A percentile compares a stretch with the other conserved stretches of the same genome.
phyloP scores from a whole-genome alignment of 2,888 invertebrate species.

The Lottia gigantea region DNA sequence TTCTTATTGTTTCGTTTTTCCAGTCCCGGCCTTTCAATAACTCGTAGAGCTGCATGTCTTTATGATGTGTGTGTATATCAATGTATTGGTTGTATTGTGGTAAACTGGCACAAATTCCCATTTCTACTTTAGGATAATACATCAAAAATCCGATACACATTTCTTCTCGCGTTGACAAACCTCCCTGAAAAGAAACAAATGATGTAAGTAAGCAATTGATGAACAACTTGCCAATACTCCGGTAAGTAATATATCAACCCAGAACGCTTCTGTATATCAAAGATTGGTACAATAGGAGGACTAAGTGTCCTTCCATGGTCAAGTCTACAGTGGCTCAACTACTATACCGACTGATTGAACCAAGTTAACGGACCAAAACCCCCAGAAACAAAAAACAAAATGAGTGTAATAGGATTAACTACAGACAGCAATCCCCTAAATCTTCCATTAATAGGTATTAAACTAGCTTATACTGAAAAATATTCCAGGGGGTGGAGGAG shows the following conservation, averaged over 20 bases:
- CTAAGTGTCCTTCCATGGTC: too few species aligned
- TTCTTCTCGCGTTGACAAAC: constrained; percentile 44
- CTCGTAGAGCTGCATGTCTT: neutral
- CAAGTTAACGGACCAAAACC: too few species aligned
- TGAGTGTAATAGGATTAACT: too few species aligned
- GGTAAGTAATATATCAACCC: neutral
- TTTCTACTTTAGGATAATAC: constrained; percentile 41
- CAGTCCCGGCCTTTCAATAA: constrained; percentile 9
- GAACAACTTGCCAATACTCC: neutral
- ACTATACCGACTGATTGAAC: too few species aligned
- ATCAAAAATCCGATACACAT: constrained; percentile 51
- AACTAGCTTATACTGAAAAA: too few species aligned
- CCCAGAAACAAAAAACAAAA: too few species aligned
- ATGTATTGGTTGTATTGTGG: constrained; percentile 24
- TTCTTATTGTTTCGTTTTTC: constrained; percentile 15
- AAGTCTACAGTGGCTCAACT: too few species aligned
- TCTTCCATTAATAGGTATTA: too few species aligned
- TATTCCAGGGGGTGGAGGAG: too few species aligned
- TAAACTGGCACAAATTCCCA: constrained; percentile 29
- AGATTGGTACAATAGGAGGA: too few species aligned
- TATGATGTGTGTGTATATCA: neutral
- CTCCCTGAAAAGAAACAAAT: constrained; percentile 41
- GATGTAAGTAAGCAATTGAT: neutral
- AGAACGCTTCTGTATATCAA: too few species aligned
- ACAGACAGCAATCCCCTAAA: too few species aligned